These are phyloP conservation scores for Columbina picui DNA, from an alignment of 2,113 vertebrate genomes.

Conservation along the genomic window DNA sequence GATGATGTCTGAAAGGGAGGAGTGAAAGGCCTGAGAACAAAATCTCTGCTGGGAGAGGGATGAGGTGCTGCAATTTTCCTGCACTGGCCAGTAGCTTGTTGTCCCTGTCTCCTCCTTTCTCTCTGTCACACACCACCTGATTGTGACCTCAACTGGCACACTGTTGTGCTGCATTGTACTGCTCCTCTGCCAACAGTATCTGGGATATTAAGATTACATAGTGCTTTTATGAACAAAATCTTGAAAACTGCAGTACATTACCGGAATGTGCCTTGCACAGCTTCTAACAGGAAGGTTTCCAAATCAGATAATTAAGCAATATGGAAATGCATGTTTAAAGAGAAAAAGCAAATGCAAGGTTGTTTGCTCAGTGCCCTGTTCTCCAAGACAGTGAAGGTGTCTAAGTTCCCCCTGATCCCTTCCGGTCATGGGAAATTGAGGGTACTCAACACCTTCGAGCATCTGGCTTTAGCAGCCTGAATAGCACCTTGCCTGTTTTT, in stretches of 20 bases:
- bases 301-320: constrained; percentile 55
- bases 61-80: neutral
- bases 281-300: constrained; percentile 48
- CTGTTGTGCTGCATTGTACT: constrained; percentile 40
- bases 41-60: constrained; percentile 33
- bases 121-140: neutral
- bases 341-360: neutral
- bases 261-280: neutral
- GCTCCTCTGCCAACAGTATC: constrained; percentile 12
- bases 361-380: neutral
- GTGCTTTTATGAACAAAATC: constrained; percentile 57
- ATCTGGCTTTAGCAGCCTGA: neutral
- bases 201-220: constrained; percentile 39
- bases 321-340: constrained; percentile 35
- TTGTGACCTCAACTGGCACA: constrained; percentile 50
- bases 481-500: neutral
- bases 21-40: constrained; percentile 6
- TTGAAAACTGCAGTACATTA: constrained; percentile 36
- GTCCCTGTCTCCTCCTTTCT: neutral
- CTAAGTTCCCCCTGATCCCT: neutral
- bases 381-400: neutral
- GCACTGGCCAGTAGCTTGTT: neutral
- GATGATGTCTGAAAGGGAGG: neutral
- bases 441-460: neutral
- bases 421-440: neutral